Percentiles rank a stretch among this genome's conserved stretches.
Evolutionary conservation across 2,888 invertebrate genomes (phyloP).

Genomic region (Trachelus troglodyta): DNA sequence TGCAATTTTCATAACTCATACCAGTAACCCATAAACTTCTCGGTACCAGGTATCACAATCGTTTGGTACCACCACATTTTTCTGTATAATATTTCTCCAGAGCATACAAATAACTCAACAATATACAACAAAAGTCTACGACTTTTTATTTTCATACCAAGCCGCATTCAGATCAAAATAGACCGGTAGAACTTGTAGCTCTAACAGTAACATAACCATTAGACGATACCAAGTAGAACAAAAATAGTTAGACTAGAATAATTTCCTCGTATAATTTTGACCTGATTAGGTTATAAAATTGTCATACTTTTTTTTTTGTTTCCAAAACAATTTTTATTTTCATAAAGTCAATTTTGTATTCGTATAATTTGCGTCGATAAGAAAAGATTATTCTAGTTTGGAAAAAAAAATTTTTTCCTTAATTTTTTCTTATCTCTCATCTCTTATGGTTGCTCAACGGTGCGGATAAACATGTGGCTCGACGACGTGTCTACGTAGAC

Average conservation of each 20-base stretch:
- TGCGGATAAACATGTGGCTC: constrained; percentile 47
- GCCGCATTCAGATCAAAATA: neutral
- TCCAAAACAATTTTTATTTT: neutral
- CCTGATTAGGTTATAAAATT: neutral
- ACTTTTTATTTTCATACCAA: neutral
- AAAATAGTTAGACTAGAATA: neutral
- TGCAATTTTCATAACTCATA: neutral
- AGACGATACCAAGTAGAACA: neutral
- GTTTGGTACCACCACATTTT: neutral
- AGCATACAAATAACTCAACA: neutral
- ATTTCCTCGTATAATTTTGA: neutral
- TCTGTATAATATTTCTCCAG: neutral
- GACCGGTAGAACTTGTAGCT: neutral
- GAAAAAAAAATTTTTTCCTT: too few relatives aligned
- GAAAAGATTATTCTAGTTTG: neutral
- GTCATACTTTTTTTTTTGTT: neutral
- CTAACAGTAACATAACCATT: neutral
- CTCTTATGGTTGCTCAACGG: constrained; percentile 50
- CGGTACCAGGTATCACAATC: neutral
- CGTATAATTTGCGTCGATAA: neutral
- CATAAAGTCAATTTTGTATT: neutral
- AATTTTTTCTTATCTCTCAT: neutral
- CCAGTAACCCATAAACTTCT: neutral
- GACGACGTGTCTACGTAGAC: constrained; percentile 14
- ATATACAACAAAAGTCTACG: neutral